Evolutionary conservation across 1,140 invertebrate species (phyloP).

Genomic region (Musca vetustissima): DNA sequence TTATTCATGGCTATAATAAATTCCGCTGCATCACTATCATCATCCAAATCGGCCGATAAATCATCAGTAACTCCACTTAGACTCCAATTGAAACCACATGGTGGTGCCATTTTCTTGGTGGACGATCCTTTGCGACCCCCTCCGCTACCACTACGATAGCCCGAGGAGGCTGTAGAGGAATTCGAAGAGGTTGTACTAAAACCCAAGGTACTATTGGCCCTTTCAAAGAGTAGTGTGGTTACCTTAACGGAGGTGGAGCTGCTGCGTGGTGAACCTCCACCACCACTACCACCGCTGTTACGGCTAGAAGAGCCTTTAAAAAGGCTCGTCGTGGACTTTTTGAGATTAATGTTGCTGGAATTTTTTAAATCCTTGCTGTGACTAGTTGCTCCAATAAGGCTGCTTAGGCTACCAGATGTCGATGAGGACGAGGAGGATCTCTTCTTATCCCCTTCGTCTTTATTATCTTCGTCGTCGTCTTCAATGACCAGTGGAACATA

Average conservation of each 20-base stretch:
- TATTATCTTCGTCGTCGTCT: constrained; percentile 39
- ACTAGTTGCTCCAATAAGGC: not conserved
- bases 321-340: constrained; percentile 32
- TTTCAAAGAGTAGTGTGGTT: constrained; percentile 40
- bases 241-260: constrained; percentile 38
- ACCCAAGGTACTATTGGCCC: constrained; percentile 32
- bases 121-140: constrained; percentile 27
- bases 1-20: constrained; percentile 17
- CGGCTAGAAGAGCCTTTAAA: not conserved
- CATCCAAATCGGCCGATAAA: constrained; percentile 39
- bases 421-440: not conserved
- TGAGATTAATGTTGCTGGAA: constrained; percentile 29
- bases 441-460: not conserved
- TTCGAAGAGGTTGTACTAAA: constrained; percentile 5
- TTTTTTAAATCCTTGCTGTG: constrained; percentile 29
- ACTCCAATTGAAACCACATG: constrained; percentile 54
- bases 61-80: constrained; percentile 41
- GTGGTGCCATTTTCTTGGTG: constrained; percentile 46
- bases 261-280: constrained; percentile 34
- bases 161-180: constrained; percentile 1
- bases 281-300: no score
- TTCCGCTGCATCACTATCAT: constrained; percentile 33
- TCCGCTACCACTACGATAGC: constrained; percentile 6
- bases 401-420: constrained; percentile 17
- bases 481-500: constrained; percentile 61